A percentile compares a stretch with the other conserved stretches of the same genome.
phyloP scores from a whole-genome alignment of 2,113 vertebrate genomes.

The Phyllostomus hastatus region DNA sequence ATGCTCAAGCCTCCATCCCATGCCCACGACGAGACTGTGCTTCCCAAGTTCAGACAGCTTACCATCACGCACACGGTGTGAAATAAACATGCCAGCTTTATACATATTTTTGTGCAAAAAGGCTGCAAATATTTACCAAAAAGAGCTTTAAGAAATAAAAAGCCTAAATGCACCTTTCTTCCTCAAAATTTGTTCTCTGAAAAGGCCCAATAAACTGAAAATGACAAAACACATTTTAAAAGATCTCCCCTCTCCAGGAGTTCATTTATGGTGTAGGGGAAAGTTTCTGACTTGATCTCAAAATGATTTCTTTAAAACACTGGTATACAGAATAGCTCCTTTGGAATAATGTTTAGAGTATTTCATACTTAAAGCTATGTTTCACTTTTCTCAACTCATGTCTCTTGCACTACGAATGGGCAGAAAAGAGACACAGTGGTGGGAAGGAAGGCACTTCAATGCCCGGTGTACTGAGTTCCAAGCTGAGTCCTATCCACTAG shows the following conservation, averaged over 20 bases:
- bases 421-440: not conserved
- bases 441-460: not conserved
- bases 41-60: not conserved
- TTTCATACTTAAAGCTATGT: not conserved
- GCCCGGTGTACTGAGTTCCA: not conserved
- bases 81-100: not conserved
- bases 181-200: not conserved
- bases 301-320: not conserved
- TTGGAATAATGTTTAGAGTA: not conserved
- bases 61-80: not conserved
- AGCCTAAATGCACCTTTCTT: not conserved
- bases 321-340: not conserved
- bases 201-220: not conserved
- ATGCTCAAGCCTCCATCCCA: not conserved
- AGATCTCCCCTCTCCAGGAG: not conserved
- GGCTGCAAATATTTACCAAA: not conserved
- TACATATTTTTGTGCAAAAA: not conserved
- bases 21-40: not conserved
- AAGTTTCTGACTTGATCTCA: not conserved
- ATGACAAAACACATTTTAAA: not conserved
- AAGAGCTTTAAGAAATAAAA: not conserved
- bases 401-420: not conserved
- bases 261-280: not conserved
- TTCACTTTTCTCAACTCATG: not conserved
- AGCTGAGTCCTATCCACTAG: not conserved